A percentile compares a stretch with the other conserved stretches of the same genome.
phyloP scores from a whole-genome alignment of 2,888 invertebrate genomes.

The Parnassius apollo region DNA sequence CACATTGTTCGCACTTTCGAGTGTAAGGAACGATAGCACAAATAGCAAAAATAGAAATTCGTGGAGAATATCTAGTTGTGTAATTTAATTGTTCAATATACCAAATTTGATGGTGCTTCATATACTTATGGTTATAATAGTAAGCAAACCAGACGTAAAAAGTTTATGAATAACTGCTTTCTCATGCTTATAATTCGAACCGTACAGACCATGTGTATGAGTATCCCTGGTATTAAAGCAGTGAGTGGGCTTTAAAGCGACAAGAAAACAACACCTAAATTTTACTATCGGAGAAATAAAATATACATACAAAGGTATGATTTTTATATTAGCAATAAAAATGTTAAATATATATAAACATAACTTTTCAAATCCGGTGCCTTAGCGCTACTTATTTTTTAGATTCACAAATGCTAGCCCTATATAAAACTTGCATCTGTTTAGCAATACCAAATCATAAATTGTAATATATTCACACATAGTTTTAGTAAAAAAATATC shows the following conservation, averaged over 20 bases:
- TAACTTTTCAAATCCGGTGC: constrained; percentile 26
- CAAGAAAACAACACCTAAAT: constrained; percentile 1
- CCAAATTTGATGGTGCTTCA: constrained; percentile 29
- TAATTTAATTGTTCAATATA: constrained; percentile 24
- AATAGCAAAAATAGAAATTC: constrained; percentile 24
- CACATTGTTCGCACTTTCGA: constrained; percentile 11
- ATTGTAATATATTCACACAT: too few species aligned
- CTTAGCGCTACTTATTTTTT: constrained; percentile 25
- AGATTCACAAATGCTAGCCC: constrained; percentile 23
- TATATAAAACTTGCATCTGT: neutral
- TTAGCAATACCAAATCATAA: too few species aligned
- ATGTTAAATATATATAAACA: constrained; percentile 13
- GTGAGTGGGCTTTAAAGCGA: constrained; percentile 10
- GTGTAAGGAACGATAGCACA: constrained; percentile 26
- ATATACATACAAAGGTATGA: constrained; percentile 9
- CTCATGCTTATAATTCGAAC: constrained; percentile 8
- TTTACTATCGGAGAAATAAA: constrained; percentile 17
- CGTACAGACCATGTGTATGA: neutral
- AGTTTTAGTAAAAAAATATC: too few species aligned
- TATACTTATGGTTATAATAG: constrained; percentile 26
- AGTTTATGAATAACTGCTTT: constrained; percentile 8
- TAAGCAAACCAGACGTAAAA: constrained; percentile 22
- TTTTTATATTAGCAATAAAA: constrained; percentile 21
- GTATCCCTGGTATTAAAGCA: constrained; percentile 14
- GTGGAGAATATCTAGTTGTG: constrained; percentile 22